Base-by-base conservation (phyloP, 30 jellyfish, hydroid and myxozoan species). In the Morbakka virulenta region DNA sequence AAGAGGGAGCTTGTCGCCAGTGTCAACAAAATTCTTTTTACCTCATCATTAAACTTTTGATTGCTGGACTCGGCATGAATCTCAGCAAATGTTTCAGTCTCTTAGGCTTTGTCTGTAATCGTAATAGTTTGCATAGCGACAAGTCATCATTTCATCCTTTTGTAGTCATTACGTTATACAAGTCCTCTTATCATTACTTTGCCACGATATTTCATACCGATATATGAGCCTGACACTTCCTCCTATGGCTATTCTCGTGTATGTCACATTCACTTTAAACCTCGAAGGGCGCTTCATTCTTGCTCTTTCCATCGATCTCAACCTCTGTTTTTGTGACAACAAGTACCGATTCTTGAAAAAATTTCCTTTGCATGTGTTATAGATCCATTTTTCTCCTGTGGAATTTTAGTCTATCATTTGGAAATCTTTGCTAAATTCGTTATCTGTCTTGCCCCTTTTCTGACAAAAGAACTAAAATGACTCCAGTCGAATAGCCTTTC, bases 341-440 rank as follows among this genome's bases (percentile, higher is more conserved):
- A 70, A 70, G 82, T 35, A 70, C 82, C 21, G 82, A 17, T 70
- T 71, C 48, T 70, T 70, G 76, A 70, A 70, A 70, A 68, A 35
- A 17, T 70, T 23, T 24, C 76, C 76, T 70, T 70, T 70, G 48
- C 75, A 70, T 47, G 71, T 71, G 36, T 34, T 70, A 20, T 70
- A 71, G 48, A 71, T 32, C 72, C 71, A 57, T 13, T 4, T n/a
- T n/a, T n/a, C 24, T 57, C 31, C 24, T 57, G 71, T 13, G 6
- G 22, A 24, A 22, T 57, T n/a, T 6, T 26, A 57, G 71, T 13
- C 24, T 24, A 57, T 6, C 22, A 41, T 57, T n/a, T 57, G 22
- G n/a, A 65, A 65, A 65, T 28, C 77, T 30, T 62, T 62, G 73
- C 28, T 62, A 36, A 62, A 62, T 62, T 62, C 73, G 62, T 62